Base-by-base conservation (phyloP, 2,797 vertebrate species). In the Pteropus rufus region DNA sequence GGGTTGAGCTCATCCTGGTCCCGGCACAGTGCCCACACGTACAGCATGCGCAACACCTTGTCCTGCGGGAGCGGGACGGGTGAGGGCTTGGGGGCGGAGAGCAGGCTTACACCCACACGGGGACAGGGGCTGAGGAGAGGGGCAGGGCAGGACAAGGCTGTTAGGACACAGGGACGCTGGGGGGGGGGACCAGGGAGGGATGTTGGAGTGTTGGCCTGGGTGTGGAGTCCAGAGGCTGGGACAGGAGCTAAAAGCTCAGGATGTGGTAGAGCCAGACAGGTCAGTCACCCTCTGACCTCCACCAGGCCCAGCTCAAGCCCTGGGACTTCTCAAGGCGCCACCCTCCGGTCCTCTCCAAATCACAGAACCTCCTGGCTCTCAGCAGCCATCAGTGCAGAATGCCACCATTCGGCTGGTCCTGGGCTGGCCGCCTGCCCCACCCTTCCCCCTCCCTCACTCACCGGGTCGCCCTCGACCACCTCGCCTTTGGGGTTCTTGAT, bases 1-100 rank as follows among this genome's bases (percentile, higher is more conserved):
- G 99, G 99, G 98, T 99, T 99, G 64, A 99, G 99, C 92, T 99
- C 99, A 0, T 99, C 99, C 98, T 99, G 99, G 98, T 99, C 99
- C 69, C 99, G 98, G 98, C 99, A 99, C 24, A 99, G 98, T 0
- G 99, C 99, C 99, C 99, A 99, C 85, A 99, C 99, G 0, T 99
- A 99, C 97, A 99, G 99, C 99, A 99, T 99, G 94, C 99, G 97
- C 80, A 99, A 97, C 15, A 99, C 99, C 98, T 99, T 99, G 24
- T 99, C 99, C 99, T 99, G 98, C 0, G n/a, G 75, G 56, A 31
- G 87, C 6, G 9, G 29, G 31, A 88, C 16, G 29, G 16, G 69
- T 79, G 26, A 81, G 49, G 49, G 89, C 46, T 23, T 10, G 1
- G 29, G 26, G 72, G 69, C 12, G 4, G 70, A 54, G 16, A 19